Base-by-base conservation (phyloP, 2,888 invertebrate species). In the Cryptocheilus praepositus region DNA sequence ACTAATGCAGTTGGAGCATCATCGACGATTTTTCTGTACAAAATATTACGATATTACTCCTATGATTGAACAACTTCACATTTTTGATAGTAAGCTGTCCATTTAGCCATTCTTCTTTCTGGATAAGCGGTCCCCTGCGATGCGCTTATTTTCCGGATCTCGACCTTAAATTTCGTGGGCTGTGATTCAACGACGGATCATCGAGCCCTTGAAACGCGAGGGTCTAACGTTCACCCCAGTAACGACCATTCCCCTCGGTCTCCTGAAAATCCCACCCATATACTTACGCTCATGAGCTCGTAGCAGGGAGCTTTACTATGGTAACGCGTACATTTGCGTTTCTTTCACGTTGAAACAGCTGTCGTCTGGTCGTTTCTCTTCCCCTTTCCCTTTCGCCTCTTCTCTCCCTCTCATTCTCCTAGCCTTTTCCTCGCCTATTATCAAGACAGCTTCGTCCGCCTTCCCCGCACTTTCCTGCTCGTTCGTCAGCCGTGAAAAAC, bases 221-320 rank as follows among this genome's bases (percentile, higher is more conserved):
- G 64, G 63, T 11, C 52, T 67, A 63, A 60, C 60, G 68, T 73
- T 71, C 63, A 57, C 68, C 36, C 36, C 36, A 49, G 65, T 64
- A 45, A 52, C 52, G 62, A 51, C 49, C 61, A 65, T 59, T 60
- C 69, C 67, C 59, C 70, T 66, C 67, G 71, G 67, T n/a, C 49
- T 49, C 73, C 64, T 71, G 76, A 70, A 81, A 80, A 79, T 77
- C 68, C 74, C 81, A 75, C 82, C 81, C 71, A 77, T 81, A 72
- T 79, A 18, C 49, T 16, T 13, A 22, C 18, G 49, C 16, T n/a
- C 18, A 49, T 16, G 18, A 49, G 15, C 49, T 5, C 5, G 2
- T 25, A 49, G 49, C 49, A 16, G 49, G 49, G 18, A 11, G 16
- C 16, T 18, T 49, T 18, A 18, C 49, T 18, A 49, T 49, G 49